Evolutionary conservation across 2,113 vertebrate species (phyloP), one percentile per base, ranked within the genome.

Genomic region (Lepisosteus oculatus): DNA sequence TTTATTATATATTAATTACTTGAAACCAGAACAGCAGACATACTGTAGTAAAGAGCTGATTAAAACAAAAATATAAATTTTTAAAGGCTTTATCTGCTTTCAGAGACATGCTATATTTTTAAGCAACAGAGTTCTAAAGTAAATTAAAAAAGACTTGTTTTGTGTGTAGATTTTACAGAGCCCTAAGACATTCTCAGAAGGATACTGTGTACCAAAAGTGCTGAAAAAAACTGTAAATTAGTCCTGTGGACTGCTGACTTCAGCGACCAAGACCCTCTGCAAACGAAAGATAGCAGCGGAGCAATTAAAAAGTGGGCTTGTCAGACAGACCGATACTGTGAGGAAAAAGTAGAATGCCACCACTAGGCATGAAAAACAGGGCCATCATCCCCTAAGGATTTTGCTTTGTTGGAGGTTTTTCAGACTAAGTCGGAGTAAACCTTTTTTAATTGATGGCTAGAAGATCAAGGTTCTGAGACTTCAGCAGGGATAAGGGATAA

Each of bases 71-170:
- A 51, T 51, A 71, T 72, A 57, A 15, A 54, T 72, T 77, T 65
- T 68, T 55, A 55, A 74, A 47, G 13, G 56, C 79, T 61, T 65
- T 75, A 81, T 76, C 79, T 78, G 81, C 72, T 71, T 74, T 80
- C 82, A 79, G 65, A 76, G 79, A 74, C 66, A 70, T 71, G 79
- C 73, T 59, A 62, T 65, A 72, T 75, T 80, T 77, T 83, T 86
- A 86, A 86, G 84, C 74, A 85, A 83, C 79, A 82, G 71, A 76
- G 78, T 82, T 82, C 84, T 80, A 77, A 73, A 78, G 79, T 83
- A 77, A 81, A 81, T 87, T 85, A 15, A 63, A 82, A 83, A 84
- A 29, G 61, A 80, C 69, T 71, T 72, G 45, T 70, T 17, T 74
- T 79, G 76, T 83, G 75, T 77, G 82, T 84, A 13, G n/a, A n/a